These are phyloP conservation scores for Callosobruchus maculatus DNA, from an alignment of 2,888 invertebrate species.

Conservation along the genomic window DNA sequence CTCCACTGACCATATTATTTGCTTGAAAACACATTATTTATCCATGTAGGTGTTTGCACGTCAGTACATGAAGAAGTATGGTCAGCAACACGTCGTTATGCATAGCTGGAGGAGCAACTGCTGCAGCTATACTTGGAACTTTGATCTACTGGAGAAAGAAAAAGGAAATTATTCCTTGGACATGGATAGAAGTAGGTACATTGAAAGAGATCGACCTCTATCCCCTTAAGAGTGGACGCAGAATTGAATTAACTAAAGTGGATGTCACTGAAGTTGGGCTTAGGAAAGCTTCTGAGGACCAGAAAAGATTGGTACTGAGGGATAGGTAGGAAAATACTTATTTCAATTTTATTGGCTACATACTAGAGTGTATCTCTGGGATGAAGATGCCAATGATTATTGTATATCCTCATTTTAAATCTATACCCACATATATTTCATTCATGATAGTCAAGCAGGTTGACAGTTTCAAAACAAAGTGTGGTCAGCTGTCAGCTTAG, in stretches of 20 bases:
- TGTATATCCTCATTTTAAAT: too few relatives aligned
- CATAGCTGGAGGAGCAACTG: constrained; percentile 26
- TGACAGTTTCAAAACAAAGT: too few relatives aligned
- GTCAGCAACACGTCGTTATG: constrained; percentile 13
- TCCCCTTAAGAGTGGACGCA: constrained; percentile 45
- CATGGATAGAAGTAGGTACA: constrained; percentile 42
- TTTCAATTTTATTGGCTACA: too few relatives aligned
- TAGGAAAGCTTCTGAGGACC: constrained; percentile 30
- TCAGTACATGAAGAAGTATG: neutral
- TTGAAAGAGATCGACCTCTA: constrained; percentile 40
- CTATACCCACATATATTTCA: too few relatives aligned
- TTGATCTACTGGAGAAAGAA: constrained; percentile 31
- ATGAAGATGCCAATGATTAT: too few relatives aligned
- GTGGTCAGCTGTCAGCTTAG: too few relatives aligned
- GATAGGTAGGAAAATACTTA: constrained; percentile 34
- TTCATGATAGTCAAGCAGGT: too few relatives aligned
- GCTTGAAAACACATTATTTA: too few relatives aligned
- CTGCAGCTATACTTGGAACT: constrained; percentile 24
- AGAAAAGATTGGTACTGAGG: constrained; percentile 30
- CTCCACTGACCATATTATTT: too few relatives aligned
- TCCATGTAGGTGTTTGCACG: neutral
- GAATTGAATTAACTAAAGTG: constrained; percentile 37
- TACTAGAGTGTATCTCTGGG: too few relatives aligned
- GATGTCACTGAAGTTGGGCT: constrained; percentile 40
- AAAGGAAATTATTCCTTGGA: constrained; percentile 34